phyloP scores from a whole-genome alignment of 2,888 invertebrate genomes.

The Drosophila gaucha region DNA sequence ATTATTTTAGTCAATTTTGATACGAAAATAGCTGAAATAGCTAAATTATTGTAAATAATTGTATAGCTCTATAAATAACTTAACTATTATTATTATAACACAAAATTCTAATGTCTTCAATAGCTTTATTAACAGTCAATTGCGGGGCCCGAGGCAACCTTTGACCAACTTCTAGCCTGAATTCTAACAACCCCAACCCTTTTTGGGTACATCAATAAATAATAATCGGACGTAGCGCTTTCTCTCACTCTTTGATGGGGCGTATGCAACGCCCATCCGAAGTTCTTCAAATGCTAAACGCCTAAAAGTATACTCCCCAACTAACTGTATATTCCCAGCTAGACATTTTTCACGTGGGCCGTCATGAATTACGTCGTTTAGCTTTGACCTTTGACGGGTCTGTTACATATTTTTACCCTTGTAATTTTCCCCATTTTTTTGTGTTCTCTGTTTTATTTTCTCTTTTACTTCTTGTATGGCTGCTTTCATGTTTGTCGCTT shows the following conservation, averaged over 20 bases:
- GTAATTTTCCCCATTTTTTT: slow-evolving; percentile 32
- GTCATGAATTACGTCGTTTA: slow-evolving; percentile 63
- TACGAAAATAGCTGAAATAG: no score
- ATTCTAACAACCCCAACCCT: not conserved
- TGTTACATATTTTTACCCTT: slow-evolving; percentile 61
- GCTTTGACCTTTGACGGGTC: slow-evolving; percentile 64
- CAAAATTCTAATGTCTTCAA: slow-evolving; percentile 12
- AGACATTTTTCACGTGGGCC: slow-evolving; percentile 13
- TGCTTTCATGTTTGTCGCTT: slow-evolving; percentile 26
- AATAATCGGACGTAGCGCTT: slow-evolving; percentile 40
- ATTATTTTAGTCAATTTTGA: not conserved
- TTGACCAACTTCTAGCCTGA: slow-evolving; percentile 7
- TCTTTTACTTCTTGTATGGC: not conserved
- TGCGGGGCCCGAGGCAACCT: slow-evolving; percentile 1
- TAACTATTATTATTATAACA: not conserved
- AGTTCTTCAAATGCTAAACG: slow-evolving; percentile 14
- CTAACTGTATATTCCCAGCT: not conserved
- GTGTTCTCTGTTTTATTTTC: not conserved
- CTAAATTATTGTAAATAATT: not conserved
- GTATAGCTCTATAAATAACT: not conserved
- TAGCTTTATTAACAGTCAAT: slow-evolving; percentile 45
- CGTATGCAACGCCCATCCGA: slow-evolving; percentile 15
- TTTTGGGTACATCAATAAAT: slow-evolving; percentile 51
- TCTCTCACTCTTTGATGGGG: slow-evolving; percentile 1
- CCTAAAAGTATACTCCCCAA: slow-evolving; percentile 27